These are phyloP conservation scores for Ptyas mucosa DNA, from an alignment of 2,113 vertebrate genomes.

Conservation along the genomic window DNA sequence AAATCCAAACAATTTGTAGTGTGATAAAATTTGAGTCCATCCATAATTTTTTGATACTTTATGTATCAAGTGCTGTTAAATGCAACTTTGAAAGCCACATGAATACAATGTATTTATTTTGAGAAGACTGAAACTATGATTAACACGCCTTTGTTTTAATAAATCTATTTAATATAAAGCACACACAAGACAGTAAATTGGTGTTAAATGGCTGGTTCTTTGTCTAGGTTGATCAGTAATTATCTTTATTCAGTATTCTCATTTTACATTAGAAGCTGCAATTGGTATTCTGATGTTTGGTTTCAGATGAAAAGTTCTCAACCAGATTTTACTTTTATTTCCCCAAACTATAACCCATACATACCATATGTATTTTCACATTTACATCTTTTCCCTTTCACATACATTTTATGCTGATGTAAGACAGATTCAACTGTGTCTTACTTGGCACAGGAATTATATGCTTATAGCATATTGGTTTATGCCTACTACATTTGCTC, in stretches of 20 bases:
- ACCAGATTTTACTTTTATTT: slow-evolving; percentile 24
- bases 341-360: not conserved
- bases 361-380: fast-evolving
- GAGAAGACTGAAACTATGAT: slow-evolving; percentile 54
- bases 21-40: not conserved
- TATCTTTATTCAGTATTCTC: slow-evolving; percentile 20
- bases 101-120: slow-evolving; percentile 56
- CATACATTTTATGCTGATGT: not conserved
- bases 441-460: slow-evolving; percentile 52
- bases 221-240: slow-evolving; percentile 7
- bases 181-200: slow-evolving; percentile 10
- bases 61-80: slow-evolving; percentile 65
- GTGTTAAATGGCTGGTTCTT: slow-evolving; percentile 1
- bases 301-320: not conserved
- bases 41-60: slow-evolving; percentile 62
- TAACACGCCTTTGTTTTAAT: slow-evolving; percentile 47
- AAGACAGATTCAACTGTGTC: slow-evolving; percentile 24
- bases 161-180: slow-evolving; percentile 30
- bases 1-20: not conserved
- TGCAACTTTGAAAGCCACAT: slow-evolving; percentile 60
- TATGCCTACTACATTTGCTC: slow-evolving; percentile 57
- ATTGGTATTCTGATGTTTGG: slow-evolving; percentile 26
- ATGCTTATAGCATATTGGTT: slow-evolving; percentile 49
- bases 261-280: slow-evolving; percentile 22
- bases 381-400: slow-evolving; percentile 6